A percentile compares a stretch with the other conserved stretches of the same genome.
Evolutionary conservation across 2,888 invertebrate genomes (phyloP).

Genomic region (Periphyllus acericola): DNA sequence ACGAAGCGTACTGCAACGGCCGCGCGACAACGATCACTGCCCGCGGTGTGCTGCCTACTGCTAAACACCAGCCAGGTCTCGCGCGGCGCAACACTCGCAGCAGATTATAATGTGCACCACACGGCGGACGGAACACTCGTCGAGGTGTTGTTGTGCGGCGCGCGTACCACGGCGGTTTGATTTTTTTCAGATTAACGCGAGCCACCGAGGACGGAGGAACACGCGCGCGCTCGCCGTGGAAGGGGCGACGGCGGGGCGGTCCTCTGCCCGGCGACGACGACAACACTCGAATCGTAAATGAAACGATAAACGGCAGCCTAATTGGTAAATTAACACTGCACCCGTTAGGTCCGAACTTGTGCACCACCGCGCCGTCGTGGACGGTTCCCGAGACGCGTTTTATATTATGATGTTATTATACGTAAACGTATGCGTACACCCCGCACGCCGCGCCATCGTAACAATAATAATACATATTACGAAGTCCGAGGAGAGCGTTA

Average conservation of each 20-base stretch:
- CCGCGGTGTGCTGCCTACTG: neutral
- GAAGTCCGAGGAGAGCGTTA: neutral
- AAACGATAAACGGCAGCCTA: slow-evolving; percentile 50
- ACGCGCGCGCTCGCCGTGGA: neutral
- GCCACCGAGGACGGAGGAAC: slow-evolving; percentile 20
- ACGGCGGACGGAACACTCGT: neutral
- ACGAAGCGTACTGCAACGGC: neutral
- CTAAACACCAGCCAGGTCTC: neutral
- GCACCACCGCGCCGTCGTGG: neutral
- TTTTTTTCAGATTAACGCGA: slow-evolving; percentile 28
- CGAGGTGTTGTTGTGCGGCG: neutral
- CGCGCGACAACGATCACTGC: neutral
- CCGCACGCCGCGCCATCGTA: no score
- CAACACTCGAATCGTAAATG: slow-evolving; percentile 47
- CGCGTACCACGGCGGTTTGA: neutral
- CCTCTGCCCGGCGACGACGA: slow-evolving; percentile 11
- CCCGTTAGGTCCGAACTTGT: slow-evolving; percentile 26
- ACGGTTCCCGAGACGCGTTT: neutral
- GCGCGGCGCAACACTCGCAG: neutral
- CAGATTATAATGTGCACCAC: neutral
- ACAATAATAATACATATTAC: neutral
- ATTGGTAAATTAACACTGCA: slow-evolving; percentile 52
- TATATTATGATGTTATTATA: neutral
- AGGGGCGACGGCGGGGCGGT: neutral
- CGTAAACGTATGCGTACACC: no score